Evolutionary conservation across 2,797 vertebrate species (phyloP).

Genomic region (Sorex maritimensis): DNA sequence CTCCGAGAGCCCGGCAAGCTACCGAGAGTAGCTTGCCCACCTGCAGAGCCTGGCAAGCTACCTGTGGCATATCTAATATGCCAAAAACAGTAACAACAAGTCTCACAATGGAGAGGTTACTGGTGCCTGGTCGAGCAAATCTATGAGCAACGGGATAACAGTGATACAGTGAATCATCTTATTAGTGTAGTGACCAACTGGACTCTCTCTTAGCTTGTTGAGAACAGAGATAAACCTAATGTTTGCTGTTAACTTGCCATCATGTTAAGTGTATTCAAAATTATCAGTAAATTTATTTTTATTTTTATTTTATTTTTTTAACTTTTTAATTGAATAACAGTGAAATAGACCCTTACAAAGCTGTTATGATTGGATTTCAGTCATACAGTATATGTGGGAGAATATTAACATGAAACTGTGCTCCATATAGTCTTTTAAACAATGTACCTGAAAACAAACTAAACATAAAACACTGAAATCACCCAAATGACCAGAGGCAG

Average conservation of each 20-base stretch:
- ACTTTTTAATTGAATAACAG: too few species aligned
- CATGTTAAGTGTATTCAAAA: not conserved
- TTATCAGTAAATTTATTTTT: conserved; percentile 1
- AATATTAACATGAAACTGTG: not conserved
- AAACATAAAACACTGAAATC: conserved; percentile 1
- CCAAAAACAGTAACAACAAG: too few species aligned
- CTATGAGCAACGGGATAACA: too few species aligned
- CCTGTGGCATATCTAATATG: too few species aligned
- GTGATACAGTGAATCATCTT: not conserved
- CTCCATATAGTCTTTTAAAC: too few species aligned
- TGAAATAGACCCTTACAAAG: too few species aligned
- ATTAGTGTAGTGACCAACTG: not conserved
- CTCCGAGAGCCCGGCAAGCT: too few species aligned
- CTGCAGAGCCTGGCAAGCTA: too few species aligned
- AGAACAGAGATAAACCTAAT: conserved; percentile 1
- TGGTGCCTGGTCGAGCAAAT: too few species aligned
- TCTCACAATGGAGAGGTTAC: too few species aligned
- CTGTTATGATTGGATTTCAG: too few species aligned
- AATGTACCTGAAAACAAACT: not conserved
- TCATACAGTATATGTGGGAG: not conserved
- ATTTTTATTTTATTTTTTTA: not conserved
- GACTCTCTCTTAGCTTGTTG: not conserved
- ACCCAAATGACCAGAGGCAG: conserved; percentile 31
- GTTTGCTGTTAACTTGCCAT: not conserved
- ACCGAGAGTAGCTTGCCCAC: too few species aligned